Conservation (phyloP, 2,113 vertebrate species). For the Nothocercus julius region DNA sequence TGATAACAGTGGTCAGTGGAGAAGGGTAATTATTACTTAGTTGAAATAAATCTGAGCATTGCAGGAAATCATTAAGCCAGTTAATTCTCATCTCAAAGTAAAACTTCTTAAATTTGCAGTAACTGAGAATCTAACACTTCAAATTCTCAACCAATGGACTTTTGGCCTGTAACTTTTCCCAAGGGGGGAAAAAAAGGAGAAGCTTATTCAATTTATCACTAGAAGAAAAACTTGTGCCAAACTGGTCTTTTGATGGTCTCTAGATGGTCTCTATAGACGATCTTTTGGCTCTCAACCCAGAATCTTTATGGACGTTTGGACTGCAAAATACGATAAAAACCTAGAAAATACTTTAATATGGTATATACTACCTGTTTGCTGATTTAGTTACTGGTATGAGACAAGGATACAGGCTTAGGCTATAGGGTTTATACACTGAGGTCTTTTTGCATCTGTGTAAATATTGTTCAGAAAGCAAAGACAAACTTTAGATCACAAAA, state of each 20-base stretch:
- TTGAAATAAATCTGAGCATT: not conserved
- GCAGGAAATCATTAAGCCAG: not conserved
- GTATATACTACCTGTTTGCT: not conserved
- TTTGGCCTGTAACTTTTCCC: not conserved
- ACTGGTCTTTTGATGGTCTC: not conserved
- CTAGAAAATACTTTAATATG: not conserved
- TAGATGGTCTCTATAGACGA: not conserved
- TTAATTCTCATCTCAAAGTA: not conserved
- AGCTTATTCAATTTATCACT: not conserved
- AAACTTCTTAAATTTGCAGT: not conserved
- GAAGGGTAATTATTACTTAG: not conserved
- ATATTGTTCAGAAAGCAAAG: not conserved
- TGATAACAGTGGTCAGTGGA: not conserved
- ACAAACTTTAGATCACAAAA: not conserved
- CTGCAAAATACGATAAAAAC: not conserved
- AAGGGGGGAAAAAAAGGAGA: not conserved
- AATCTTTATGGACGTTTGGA: not conserved
- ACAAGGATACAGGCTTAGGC: not conserved
- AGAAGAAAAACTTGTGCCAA: not conserved
- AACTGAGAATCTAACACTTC: not conserved
- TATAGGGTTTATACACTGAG: not conserved
- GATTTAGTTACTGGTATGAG: not conserved
- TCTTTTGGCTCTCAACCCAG: not conserved
- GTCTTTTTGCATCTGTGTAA: not conserved
- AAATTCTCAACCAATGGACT: not conserved